Evolutionary conservation across 2,113 vertebrate species (phyloP).

Genomic region (Athene cunicularia): DNA sequence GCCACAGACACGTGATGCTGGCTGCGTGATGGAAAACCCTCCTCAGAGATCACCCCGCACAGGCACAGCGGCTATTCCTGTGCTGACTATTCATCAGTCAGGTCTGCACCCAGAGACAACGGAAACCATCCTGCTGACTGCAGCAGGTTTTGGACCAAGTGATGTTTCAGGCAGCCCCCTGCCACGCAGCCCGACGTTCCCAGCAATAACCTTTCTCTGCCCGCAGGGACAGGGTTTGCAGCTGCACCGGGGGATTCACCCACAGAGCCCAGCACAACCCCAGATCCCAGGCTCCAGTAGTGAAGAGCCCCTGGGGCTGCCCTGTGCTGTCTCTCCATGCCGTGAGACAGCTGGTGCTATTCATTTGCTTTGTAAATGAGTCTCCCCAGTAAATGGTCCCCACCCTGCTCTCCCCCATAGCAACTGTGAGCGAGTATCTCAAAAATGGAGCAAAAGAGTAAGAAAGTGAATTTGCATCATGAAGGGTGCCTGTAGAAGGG

Average conservation of each 20-base stretch:
- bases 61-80: background rate
- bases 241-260: background rate
- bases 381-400: background rate
- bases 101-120: background rate
- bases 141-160: background rate
- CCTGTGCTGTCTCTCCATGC: background rate
- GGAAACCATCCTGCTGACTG: background rate
- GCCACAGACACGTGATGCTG: background rate
- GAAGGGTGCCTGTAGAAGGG: background rate
- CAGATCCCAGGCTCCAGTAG: background rate
- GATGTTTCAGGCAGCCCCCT: too few relatives aligned
- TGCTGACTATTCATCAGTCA: fast-evolving
- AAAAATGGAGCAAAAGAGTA: background rate
- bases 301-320: fast-evolving
- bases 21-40: background rate
- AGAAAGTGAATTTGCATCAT: background rate
- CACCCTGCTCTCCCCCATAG: background rate
- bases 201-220: background rate
- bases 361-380: background rate
- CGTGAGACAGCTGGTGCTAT: fast-evolving
- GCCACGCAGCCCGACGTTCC: background rate
- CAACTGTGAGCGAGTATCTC: fast-evolving
- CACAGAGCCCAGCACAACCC: background rate
- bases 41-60: background rate
- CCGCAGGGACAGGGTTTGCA: fast-evolving